These are phyloP conservation scores for Dipodomys merriami DNA, from an alignment of 2,113 vertebrate species.

Conservation along the genomic window DNA sequence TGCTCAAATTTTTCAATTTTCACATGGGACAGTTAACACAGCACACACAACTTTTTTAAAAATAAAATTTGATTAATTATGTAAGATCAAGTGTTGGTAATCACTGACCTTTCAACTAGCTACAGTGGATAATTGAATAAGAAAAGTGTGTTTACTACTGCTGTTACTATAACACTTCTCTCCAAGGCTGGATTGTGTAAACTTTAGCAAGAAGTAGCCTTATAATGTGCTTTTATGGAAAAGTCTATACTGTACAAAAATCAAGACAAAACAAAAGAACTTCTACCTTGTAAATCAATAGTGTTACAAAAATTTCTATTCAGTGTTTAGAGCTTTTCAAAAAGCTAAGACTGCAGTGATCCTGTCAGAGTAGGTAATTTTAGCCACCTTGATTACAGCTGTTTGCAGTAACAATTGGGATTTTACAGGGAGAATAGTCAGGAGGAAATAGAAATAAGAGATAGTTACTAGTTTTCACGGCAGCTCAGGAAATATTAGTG, in stretches of 20 bases:
- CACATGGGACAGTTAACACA: neutral
- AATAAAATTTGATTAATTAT: constrained; percentile 32
- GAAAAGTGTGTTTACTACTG: constrained; percentile 40
- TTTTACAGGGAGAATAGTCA: constrained; percentile 22
- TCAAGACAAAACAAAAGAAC: neutral
- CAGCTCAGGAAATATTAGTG: constrained; percentile 1
- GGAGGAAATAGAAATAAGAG: constrained; percentile 6
- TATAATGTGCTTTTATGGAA: constrained; percentile 18
- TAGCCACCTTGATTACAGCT: constrained; percentile 38
- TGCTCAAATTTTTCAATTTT: constrained; percentile 2
- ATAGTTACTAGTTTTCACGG: neutral
- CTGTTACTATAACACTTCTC: neutral
- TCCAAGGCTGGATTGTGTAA: neutral
- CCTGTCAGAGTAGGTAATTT: constrained; percentile 5
- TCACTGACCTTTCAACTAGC: neutral
- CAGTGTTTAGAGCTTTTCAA: neutral
- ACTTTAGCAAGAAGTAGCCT: constrained; percentile 33
- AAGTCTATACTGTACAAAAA: neutral
- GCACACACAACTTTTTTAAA: neutral
- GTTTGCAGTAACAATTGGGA: constrained; percentile 2
- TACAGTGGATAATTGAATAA: constrained; percentile 18
- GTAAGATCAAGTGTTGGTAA: constrained; percentile 27
- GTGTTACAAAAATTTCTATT: constrained; percentile 2
- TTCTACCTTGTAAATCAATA: constrained; percentile 20
- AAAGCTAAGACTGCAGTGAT: neutral